These are phyloP conservation scores for Spisula solida DNA, from an alignment of 2,888 invertebrate species.

Conservation along the genomic window DNA sequence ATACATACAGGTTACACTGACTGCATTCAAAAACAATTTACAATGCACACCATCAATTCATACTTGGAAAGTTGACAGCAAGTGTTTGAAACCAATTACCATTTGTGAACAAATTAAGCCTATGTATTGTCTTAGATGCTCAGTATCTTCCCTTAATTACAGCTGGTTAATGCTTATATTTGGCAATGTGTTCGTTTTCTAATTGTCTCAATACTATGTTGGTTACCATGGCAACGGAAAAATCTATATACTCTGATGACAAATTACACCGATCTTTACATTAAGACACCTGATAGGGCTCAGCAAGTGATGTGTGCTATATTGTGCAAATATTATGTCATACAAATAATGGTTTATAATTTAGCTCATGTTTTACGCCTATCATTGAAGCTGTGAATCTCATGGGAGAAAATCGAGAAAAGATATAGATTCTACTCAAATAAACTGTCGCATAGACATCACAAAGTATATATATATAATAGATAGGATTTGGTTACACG, in stretches of 20 bases:
- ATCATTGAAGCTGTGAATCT: not conserved
- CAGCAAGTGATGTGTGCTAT: not conserved
- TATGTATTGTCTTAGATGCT: too few species aligned
- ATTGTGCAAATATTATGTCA: not conserved
- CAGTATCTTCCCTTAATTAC: not conserved
- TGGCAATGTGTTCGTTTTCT: not conserved
- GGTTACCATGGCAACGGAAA: conserved; percentile 25
- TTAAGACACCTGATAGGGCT: conserved; percentile 30
- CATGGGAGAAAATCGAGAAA: not conserved
- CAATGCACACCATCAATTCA: too few species aligned
- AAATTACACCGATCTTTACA: conserved; percentile 3
- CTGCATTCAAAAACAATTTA: too few species aligned
- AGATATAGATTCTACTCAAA: too few species aligned
- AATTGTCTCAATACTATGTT: conserved; percentile 10
- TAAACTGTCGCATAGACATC: too few species aligned
- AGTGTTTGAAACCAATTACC: too few species aligned
- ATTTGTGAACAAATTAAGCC: too few species aligned
- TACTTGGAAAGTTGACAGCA: too few species aligned
- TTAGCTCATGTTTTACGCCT: not conserved
- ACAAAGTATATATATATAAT: too few species aligned
- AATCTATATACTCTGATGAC: conserved; percentile 22
- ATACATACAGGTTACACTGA: too few species aligned
- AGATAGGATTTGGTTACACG: too few species aligned
- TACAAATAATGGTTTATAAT: not conserved
- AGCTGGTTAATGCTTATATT: not conserved